Evolutionary conservation across 2,797 vertebrate genomes (phyloP).

Genomic region (Sebastes diaconus): DNA sequence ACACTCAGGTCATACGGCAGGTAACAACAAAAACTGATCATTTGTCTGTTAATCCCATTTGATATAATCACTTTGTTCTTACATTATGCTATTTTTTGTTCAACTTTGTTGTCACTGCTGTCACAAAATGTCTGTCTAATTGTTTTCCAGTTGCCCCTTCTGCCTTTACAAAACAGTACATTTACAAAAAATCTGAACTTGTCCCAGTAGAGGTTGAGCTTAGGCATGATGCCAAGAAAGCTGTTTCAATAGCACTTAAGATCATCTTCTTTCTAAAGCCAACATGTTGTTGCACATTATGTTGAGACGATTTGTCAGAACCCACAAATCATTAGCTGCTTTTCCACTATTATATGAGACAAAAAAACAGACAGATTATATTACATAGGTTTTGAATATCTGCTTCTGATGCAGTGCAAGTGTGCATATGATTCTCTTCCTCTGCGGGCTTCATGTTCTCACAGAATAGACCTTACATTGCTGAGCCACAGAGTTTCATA

Average conservation of each 20-base stretch:
- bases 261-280: not conserved
- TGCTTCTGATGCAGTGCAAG: not conserved
- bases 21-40: slow-evolving; percentile 52
- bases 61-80: not conserved
- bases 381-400: not conserved
- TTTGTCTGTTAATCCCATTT: not conserved
- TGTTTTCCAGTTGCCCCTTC: not conserved
- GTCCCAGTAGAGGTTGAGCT: not conserved
- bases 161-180: not conserved
- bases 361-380: not conserved
- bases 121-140: not conserved
- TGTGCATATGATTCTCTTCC: not conserved
- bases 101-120: not conserved
- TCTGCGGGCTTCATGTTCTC: not conserved
- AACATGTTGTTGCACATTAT: slow-evolving; percentile 19
- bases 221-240: not conserved
- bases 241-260: not conserved
- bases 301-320: slow-evolving; percentile 1
- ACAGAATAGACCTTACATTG: not conserved
- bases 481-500: not conserved
- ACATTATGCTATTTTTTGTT: not conserved
- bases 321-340: slow-evolving; percentile 12
- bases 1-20: slow-evolving; percentile 90
- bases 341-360: not conserved
- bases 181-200: not conserved